phyloP scores from a whole-genome alignment of 2,888 invertebrate species.

The Polydrusus pterygomalis region DNA sequence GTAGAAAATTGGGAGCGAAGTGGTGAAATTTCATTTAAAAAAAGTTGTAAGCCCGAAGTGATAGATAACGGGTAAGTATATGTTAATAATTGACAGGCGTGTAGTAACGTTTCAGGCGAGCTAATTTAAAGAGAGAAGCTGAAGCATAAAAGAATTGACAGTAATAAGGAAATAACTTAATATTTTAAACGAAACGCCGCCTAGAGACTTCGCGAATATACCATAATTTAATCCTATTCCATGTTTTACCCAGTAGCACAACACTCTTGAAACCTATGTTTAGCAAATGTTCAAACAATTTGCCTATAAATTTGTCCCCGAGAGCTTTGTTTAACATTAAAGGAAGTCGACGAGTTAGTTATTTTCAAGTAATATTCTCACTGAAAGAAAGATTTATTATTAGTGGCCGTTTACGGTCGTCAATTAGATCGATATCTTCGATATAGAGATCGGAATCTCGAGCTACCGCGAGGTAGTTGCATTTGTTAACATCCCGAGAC shows the following conservation, averaged over 20 bases:
- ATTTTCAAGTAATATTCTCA: conserved; percentile 54
- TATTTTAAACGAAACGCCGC: conserved; percentile 4
- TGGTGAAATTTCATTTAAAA: too few species aligned
- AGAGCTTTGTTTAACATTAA: conserved; percentile 41
- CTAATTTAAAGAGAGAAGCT: neutral
- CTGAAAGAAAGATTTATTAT: conserved; percentile 59
- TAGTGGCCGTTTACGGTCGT: conserved; percentile 60
- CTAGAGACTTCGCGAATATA: neutral
- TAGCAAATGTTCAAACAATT: conserved; percentile 63
- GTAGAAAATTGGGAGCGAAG: too few species aligned
- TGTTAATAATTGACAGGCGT: neutral
- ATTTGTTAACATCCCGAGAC: conserved; percentile 62
- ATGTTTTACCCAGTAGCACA: conserved; percentile 28
- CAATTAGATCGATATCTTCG: conserved; percentile 69
- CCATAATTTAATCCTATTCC: conserved; percentile 11
- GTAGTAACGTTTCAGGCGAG: neutral
- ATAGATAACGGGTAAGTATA: neutral
- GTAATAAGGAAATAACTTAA: conserved; percentile 33
- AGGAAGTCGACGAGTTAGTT: conserved; percentile 48
- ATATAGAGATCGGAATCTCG: conserved; percentile 67
- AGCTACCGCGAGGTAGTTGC: conserved; percentile 60
- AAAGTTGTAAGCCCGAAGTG: too few species aligned
- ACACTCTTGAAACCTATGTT: conserved; percentile 25
- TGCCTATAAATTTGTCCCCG: conserved; percentile 66
- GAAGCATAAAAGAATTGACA: neutral